These are phyloP conservation scores for Solea senegalensis DNA, from an alignment of 2,113 vertebrate species.

Conservation along the genomic window DNA sequence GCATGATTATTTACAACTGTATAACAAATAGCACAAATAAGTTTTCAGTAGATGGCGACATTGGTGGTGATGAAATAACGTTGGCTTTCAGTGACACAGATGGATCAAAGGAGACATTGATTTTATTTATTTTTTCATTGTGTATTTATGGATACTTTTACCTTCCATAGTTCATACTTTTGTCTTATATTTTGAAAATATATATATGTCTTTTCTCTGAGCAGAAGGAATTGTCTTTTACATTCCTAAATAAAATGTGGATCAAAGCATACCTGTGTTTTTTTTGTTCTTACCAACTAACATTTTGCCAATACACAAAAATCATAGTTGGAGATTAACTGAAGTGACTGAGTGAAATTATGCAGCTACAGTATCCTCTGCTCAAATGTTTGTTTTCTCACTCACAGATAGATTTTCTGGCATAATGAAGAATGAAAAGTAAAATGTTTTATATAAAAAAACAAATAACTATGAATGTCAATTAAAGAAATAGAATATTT, in stretches of 20 bases:
- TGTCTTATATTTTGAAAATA: constrained; percentile 66
- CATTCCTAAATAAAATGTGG: constrained; percentile 83
- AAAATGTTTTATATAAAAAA: neutral
- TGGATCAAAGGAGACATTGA: constrained; percentile 48
- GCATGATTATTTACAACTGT: constrained; percentile 77
- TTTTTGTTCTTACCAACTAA: neutral
- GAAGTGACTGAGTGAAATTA: neutral
- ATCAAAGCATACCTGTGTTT: constrained; percentile 44
- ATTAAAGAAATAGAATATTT: constrained; percentile 13
- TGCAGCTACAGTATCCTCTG: constrained; percentile 21
- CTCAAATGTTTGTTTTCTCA: constrained; percentile 18
- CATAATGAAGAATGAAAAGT: constrained; percentile 5
- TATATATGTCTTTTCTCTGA: constrained; percentile 67
- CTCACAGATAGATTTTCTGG: constrained; percentile 5
- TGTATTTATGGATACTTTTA: constrained; percentile 77
- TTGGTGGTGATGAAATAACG: constrained; percentile 44
- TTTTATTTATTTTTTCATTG: constrained; percentile 79
- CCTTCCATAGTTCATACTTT: constrained; percentile 59
- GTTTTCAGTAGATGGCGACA: constrained; percentile 59
- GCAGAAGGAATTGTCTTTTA: constrained; percentile 81
- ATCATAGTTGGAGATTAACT: too few relatives aligned
- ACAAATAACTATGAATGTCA: neutral
- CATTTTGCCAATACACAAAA: neutral
- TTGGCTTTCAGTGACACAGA: constrained; percentile 65
- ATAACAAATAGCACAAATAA: constrained; percentile 57